A percentile compares a stretch with the other conserved stretches of the same genome.
Evolutionary conservation across 2,888 invertebrate genomes (phyloP).

Genomic region (Elysia crispata): DNA sequence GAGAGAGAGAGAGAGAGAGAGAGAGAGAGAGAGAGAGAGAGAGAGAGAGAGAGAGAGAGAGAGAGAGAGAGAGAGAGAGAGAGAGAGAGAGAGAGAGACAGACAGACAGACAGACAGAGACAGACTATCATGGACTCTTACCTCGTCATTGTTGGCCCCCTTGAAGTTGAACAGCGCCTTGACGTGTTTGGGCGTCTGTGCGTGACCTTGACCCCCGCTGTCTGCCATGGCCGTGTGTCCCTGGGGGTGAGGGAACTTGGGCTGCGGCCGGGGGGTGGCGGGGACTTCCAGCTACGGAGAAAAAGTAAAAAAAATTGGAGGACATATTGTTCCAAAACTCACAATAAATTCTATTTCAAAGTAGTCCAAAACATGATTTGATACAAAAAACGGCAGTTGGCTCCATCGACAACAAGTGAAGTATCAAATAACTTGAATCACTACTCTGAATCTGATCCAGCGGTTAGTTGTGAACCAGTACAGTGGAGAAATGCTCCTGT

Average conservation of each 20-base stretch:
- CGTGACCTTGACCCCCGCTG: conserved; percentile 52
- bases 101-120: background rate
- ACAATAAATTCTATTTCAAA: too few relatives aligned
- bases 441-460: too few relatives aligned
- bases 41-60: conserved; percentile 30
- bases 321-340: too few relatives aligned
- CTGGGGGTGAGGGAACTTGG: conserved; percentile 49
- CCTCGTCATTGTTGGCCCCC: conserved; percentile 98
- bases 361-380: too few relatives aligned
- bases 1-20: conserved; percentile 16
- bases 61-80: conserved; percentile 13
- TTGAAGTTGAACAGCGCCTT: conserved; percentile 95
- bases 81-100: conserved; percentile 6
- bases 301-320: too few relatives aligned
- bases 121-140: conserved; percentile 74
- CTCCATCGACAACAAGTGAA: too few relatives aligned
- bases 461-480: too few relatives aligned
- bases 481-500: too few relatives aligned
- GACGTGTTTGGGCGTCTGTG: conserved; percentile 79
- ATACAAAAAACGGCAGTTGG: too few relatives aligned
- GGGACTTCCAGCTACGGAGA: conserved; percentile 45
- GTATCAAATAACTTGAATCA: too few relatives aligned
- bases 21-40: conserved; percentile 11
- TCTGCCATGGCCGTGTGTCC: conserved; percentile 53
- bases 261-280: conserved; percentile 45